Percentiles rank a stretch among this genome's conserved stretches.
Evolutionary conservation across 2,888 invertebrate species (phyloP).

Genomic region (Branchipolynoe longqiensis): DNA sequence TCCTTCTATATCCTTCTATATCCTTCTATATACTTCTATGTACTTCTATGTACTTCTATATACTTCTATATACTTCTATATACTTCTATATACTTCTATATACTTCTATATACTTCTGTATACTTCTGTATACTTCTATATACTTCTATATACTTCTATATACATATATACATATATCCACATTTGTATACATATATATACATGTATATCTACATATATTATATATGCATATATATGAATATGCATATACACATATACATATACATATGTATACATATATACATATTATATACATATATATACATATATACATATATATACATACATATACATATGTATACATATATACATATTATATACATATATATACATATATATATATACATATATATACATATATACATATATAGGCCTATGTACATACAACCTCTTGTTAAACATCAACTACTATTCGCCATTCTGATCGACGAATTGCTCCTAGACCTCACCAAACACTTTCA

Average conservation of each 20-base stretch:
- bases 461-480: too few relatives aligned
- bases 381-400: neutral
- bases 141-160: neutral
- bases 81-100: neutral
- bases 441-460: too few relatives aligned
- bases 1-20: neutral
- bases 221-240: neutral
- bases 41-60: neutral
- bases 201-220: neutral
- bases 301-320: neutral
- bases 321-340: neutral
- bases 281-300: neutral
- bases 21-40: neutral
- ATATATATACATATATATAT: neutral
- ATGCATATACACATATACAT: neutral
- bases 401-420: neutral
- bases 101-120: too few relatives aligned
- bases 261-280: neutral
- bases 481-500: too few relatives aligned
- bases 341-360: neutral
- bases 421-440: too few relatives aligned
- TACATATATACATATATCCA: neutral
- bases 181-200: neutral
- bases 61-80: neutral
- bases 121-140: too few relatives aligned